These are phyloP conservation scores for Tenthredo distinguenda DNA, from an alignment of 2,888 invertebrate genomes.

Conservation along the genomic window DNA sequence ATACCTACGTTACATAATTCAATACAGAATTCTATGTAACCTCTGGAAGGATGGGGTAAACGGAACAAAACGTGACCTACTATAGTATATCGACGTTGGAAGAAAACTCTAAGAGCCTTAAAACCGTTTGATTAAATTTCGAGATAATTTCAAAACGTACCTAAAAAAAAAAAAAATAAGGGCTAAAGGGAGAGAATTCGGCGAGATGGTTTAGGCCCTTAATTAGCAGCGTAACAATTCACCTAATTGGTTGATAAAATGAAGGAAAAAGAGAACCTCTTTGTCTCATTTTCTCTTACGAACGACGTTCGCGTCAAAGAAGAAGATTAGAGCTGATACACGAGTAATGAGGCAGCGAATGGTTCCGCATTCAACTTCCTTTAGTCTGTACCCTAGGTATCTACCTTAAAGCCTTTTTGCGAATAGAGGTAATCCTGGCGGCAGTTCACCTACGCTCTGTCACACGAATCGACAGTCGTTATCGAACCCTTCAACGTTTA, in stretches of 20 bases:
- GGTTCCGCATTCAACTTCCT: conserved; percentile 7
- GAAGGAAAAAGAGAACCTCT: background rate
- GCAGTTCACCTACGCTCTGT: background rate
- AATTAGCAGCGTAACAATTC: conserved; percentile 39
- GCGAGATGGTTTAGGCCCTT: background rate
- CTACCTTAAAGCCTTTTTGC: conserved; percentile 11
- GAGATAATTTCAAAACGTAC: background rate
- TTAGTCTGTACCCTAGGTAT: background rate
- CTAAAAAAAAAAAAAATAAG: background rate
- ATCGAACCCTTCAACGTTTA: background rate
- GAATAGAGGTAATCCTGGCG: background rate
- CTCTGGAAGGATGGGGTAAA: background rate
- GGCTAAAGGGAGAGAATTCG: background rate
- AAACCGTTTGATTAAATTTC: conserved; percentile 6
- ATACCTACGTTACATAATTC: background rate
- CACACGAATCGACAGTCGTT: background rate
- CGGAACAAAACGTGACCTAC: background rate
- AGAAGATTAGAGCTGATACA: conserved; percentile 40
- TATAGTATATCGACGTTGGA: too few species aligned
- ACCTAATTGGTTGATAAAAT: conserved; percentile 36
- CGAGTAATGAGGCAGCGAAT: conserved; percentile 38
- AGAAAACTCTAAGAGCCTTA: background rate
- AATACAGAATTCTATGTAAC: background rate
- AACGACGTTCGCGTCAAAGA: conserved; percentile 19
- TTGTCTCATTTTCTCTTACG: background rate